These are phyloP conservation scores for Polyommatus iphigenia DNA, from an alignment of 2,888 invertebrate species.

Conservation along the genomic window DNA sequence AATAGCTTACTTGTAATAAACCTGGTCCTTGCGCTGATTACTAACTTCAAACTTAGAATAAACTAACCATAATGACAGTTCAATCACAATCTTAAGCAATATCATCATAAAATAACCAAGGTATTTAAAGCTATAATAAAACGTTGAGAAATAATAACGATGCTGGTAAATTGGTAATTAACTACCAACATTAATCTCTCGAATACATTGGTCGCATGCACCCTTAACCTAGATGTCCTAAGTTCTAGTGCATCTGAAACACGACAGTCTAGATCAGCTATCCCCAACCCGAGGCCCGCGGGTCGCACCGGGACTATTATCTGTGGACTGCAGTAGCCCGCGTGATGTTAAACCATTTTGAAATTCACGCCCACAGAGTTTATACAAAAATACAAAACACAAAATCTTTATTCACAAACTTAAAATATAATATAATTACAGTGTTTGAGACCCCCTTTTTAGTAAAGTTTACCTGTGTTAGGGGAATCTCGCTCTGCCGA, in stretches of 20 bases:
- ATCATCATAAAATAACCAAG: not conserved
- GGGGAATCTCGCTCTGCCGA: no score
- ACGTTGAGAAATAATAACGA: not conserved
- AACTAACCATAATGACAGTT: not conserved
- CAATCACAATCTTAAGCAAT: not conserved
- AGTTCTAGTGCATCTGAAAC: not conserved
- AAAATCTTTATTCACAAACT: no score
- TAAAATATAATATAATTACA: no score
- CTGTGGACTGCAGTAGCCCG: no score
- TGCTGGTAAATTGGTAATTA: not conserved
- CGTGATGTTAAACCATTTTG: no score
- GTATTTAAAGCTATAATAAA: not conserved
- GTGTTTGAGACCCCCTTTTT: no score
- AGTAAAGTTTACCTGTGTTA: no score
- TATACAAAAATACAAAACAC: no score
- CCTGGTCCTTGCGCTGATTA: not conserved
- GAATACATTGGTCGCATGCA: not conserved
- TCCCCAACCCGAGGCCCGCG: no score
- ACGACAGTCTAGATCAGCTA: not conserved
- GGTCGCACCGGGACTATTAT: no score
- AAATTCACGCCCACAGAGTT: no score
- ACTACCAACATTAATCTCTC: not conserved
- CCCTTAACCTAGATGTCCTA: conserved; percentile 3
- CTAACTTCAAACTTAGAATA: not conserved
- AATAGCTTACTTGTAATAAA: no score